Evolutionary conservation across 1,140 invertebrate genomes (phyloP).

Genomic region (Parapsyche elsis): DNA sequence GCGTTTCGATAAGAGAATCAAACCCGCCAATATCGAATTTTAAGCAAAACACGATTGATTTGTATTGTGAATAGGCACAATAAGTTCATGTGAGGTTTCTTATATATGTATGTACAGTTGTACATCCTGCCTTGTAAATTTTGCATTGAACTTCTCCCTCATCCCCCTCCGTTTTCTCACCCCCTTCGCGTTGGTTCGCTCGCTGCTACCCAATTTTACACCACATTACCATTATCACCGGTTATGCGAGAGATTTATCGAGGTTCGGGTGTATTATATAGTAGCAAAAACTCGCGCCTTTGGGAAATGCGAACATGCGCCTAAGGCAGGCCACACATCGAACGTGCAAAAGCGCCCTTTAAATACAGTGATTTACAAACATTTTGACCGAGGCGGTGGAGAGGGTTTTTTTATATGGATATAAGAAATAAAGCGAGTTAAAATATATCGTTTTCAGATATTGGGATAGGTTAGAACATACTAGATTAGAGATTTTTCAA

Average conservation of each 20-base stretch:
- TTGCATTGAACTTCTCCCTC: neutral
- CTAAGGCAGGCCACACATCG: no score
- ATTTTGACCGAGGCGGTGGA: no score
- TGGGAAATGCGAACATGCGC: neutral
- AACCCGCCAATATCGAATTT: no score
- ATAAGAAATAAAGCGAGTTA: no score
- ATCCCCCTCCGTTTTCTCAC: neutral
- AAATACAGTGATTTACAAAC: no score
- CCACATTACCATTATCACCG: conserved; percentile 28
- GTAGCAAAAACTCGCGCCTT: neutral
- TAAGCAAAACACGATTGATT: neutral
- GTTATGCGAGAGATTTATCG: conserved; percentile 24
- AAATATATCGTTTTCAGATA: no score
- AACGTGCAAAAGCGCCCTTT: no score
- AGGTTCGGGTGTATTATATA: neutral
- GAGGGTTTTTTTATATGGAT: no score
- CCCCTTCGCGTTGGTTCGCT: neutral
- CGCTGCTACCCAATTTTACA: conserved; percentile 15
- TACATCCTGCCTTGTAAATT: conserved; percentile 11
- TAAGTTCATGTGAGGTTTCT: neutral
- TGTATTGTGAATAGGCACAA: neutral
- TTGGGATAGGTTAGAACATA: no score
- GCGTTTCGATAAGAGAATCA: neutral
- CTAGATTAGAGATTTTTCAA: no score
- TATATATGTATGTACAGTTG: no score